Conservation (phyloP, 1,140 invertebrate species). For the Macrobrachium nipponense region DNA sequence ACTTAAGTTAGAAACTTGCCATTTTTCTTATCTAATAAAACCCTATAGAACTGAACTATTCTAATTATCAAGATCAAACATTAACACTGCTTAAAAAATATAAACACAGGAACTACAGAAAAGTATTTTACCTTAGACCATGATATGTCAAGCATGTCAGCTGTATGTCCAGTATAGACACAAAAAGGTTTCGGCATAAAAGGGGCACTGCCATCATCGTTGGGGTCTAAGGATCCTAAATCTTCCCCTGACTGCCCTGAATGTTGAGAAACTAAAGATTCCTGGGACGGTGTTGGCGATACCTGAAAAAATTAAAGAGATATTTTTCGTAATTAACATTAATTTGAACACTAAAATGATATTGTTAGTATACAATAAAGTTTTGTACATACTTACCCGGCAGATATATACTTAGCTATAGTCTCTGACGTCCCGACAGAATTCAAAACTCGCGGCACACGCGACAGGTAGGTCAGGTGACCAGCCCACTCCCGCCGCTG, state of each 20-base stretch:
- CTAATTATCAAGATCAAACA: slow-evolving; percentile 1
- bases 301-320: slow-evolving; percentile 68
- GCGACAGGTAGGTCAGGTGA: too few relatives aligned
- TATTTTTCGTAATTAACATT: not conserved
- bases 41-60: not conserved
- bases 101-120: too few relatives aligned
- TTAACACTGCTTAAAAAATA: not conserved
- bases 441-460: too few relatives aligned
- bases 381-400: too few relatives aligned
- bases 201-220: slow-evolving; percentile 73
- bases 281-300: slow-evolving; percentile 90
- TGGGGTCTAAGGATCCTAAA: slow-evolving; percentile 65
- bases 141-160: slow-evolving; percentile 94
- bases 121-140: slow-evolving; percentile 84
- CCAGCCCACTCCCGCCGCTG: too few relatives aligned
- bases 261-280: slow-evolving; percentile 84
- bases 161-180: slow-evolving; percentile 93
- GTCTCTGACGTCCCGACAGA: too few relatives aligned
- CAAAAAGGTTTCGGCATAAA: slow-evolving; percentile 95
- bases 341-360: not conserved
- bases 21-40: too few relatives aligned
- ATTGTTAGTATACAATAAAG: too few relatives aligned
- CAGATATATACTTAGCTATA: too few relatives aligned
- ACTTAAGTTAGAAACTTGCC: too few relatives aligned
- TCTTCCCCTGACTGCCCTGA: slow-evolving; percentile 73